Base-by-base conservation (phyloP, 2,888 invertebrate genomes). In the Eumerus sabulonum region DNA sequence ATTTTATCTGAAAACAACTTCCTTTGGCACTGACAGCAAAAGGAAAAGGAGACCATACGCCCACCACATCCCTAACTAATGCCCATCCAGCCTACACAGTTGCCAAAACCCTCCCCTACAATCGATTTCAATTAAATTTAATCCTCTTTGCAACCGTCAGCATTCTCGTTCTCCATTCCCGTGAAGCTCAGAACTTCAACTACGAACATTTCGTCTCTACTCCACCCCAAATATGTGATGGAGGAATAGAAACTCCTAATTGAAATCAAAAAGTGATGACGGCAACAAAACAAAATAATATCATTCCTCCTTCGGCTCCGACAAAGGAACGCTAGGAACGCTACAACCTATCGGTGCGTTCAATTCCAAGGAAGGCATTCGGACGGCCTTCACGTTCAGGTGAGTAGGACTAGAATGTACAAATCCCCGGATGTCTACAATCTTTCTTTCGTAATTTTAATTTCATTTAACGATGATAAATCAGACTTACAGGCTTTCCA, bases 401-500 rank as follows among this genome's bases (percentile, higher is more conserved):
- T 67, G 40, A 45, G 13, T n/a, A 19, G 40, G 7, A 51, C 17
- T 27, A 40, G 14, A 35, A 47, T 40, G n/a, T 45, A 12, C 16
- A 63, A 68, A 48, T 51, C 51, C 44, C 18, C 14, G 27, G 54
- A 35, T 17, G 53, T 47, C 51, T 63, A 16, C 18, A 53, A 35
- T 42, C n/a, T 17, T 51, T 17, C 13, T 14, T n/a, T 5, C 12
- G 11, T 16, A 13, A 16, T 27, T 27, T 35, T 40, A n/a, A 4
- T 45, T 35, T 56, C 50, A 51, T 59, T 53, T 48, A 54, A 40
- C 53, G 35, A 74, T 74, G 62, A 68, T 68, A 62, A 50, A 68
- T 74, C 48, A 66, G 66, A 60, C 53, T 60, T 19, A 48, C 35
- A 42, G 36, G 50, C 17, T 51, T 40, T 38, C 59, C 40, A 36